A percentile compares a stretch with the other conserved stretches of the same genome.
phyloP scores from a whole-genome alignment of 2,888 invertebrate species.

The Trypoxylon attenuatum region DNA sequence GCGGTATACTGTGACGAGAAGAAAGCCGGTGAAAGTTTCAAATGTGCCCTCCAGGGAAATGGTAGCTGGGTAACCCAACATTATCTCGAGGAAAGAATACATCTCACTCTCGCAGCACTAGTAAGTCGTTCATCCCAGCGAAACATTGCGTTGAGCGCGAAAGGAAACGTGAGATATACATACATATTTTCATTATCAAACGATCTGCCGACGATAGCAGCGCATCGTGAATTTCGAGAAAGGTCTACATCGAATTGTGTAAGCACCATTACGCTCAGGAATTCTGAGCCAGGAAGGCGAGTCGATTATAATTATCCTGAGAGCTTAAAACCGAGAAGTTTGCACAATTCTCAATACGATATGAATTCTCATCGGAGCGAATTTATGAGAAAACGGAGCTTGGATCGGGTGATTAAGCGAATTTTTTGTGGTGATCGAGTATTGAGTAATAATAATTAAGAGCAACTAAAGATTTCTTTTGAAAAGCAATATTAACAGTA shows the following conservation, averaged over 20 bases:
- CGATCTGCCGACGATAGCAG: background rate
- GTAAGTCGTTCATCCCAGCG: background rate
- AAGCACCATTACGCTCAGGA: background rate
- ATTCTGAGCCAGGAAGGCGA: no score
- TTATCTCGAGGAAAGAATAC: background rate
- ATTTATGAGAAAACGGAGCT: no score
- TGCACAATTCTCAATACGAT: no score
- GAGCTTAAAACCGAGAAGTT: no score
- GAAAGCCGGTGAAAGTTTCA: background rate
- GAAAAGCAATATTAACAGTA: no score
- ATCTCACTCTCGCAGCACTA: background rate
- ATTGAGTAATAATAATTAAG: no score
- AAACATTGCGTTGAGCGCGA: background rate
- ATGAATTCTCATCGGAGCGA: no score
- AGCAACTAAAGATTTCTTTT: no score
- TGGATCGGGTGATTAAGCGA: no score
- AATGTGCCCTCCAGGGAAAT: background rate
- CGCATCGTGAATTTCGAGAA: slow-evolving; percentile 11
- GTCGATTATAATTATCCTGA: no score
- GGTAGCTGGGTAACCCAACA: background rate
- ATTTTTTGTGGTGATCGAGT: no score
- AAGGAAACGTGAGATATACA: background rate
- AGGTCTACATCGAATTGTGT: slow-evolving; percentile 1
- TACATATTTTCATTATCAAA: background rate
- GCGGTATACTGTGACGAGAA: background rate